Base-by-base conservation (phyloP, 1,140 invertebrate species). In the Drosophila takahashii region DNA sequence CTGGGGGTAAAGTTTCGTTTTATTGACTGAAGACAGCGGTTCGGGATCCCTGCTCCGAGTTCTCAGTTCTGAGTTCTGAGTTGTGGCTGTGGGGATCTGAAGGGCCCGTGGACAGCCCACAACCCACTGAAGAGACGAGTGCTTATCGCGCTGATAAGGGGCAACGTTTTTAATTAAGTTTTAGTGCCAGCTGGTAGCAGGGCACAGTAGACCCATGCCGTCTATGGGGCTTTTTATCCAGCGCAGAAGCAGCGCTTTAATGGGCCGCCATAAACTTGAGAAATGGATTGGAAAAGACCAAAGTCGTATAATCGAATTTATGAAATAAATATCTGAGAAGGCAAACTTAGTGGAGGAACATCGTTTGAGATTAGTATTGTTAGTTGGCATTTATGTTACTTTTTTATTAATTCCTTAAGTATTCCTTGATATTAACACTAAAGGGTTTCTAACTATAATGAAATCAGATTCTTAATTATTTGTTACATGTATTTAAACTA, bases 131-230 rank as follows among this genome's bases (percentile, higher is more conserved):
- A 44, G 70, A 75, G 50, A 39, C 37, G 61, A 22, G 22, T 54
- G 79, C 81, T 86, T 86, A 86, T 86, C 81, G 75, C 70, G 15
- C 56, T 83, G 81, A 86, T 86, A 87, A 86, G 69, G 53, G 64
- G 45, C 74, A 81, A 86, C 79, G 83, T 81, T 87, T 86, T 86
- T 86, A 86, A 86, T 86, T 86, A 86, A 86, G 66, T 86, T 86
- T 79, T 71, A 61, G 62, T 70, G 64, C 57, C 62, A 67, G 50
- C 44, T 77, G 74, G 73, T 77, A 76, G 73, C 72, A 41, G 26
- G 64, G 53, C 60, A 59, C 74, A 77, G 74, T 77, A 70, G 64
- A 50, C 62, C 29, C 29, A 29, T 9, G 7, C 29, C 47, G 29
- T 67, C 64, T 51, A 65, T 65, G 59, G 29, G 36, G 36, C 60